A percentile compares a stretch with the other conserved stretches of the same genome.
These are phyloP conservation scores for Trinorchestia longiramus DNA, from an alignment of 1,140 invertebrate genomes.

Conservation along the genomic window DNA sequence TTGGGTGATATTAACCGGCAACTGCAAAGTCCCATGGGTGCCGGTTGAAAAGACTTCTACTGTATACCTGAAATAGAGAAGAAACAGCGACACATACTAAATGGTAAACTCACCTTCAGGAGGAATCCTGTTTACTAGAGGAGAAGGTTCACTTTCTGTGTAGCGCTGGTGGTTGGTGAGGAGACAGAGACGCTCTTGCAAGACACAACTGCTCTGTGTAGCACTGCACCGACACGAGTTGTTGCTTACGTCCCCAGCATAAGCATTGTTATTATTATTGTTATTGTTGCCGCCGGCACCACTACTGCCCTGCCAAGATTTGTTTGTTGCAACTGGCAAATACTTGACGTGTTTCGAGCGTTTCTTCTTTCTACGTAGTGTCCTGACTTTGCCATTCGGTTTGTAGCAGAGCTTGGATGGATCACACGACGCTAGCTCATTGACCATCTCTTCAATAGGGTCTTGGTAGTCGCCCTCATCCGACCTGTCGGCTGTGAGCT, in stretches of 20 bases:
- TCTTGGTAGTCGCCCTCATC: conserved; percentile 36
- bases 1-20: no score
- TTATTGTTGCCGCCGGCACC: background rate
- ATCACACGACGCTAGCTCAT: background rate
- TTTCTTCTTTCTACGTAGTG: background rate
- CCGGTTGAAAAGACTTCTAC: no score
- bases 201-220: conserved; percentile 34
- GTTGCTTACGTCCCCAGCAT: background rate
- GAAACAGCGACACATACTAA: no score
- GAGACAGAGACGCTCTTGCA: conserved; percentile 40
- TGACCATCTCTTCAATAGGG: conserved; percentile 7
- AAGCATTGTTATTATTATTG: background rate
- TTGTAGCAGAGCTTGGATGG: background rate
- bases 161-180: conserved; percentile 19
- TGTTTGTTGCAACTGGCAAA: background rate
- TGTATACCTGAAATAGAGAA: background rate
- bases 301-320: background rate
- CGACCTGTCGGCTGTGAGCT: conserved; percentile 16
- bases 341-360: background rate
- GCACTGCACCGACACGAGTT: conserved; percentile 19
- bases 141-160: background rate
- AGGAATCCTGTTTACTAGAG: conserved; percentile 27
- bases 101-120: conserved; percentile 33
- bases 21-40: no score
- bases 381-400: conserved; percentile 27